Percentiles rank a stretch among this genome's conserved stretches.
Conservation (phyloP, 2,113 vertebrate species). For the Tor tambroides region DNA sequence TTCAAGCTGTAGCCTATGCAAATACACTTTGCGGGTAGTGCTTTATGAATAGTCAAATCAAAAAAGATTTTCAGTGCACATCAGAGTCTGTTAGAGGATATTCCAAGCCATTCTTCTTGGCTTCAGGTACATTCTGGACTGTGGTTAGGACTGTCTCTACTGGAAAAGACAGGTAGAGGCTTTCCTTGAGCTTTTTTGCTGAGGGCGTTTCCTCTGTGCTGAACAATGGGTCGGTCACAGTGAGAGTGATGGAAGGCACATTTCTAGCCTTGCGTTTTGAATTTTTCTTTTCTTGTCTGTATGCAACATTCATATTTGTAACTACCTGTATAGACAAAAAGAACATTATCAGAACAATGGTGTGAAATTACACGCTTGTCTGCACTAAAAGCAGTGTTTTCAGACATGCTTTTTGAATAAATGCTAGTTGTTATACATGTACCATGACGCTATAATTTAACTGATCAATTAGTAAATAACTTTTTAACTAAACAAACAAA, state of each 20-base stretch:
- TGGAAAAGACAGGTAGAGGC: conserved; percentile 81
- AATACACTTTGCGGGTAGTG: neutral
- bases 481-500: neutral
- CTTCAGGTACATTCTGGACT: conserved; percentile 64
- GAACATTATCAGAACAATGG: neutral
- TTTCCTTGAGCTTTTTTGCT: conserved; percentile 82
- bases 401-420: neutral
- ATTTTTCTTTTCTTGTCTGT: conserved; percentile 80
- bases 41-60: neutral
- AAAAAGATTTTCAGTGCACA: conserved; percentile 62
- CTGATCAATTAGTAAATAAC: neutral
- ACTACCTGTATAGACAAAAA: conserved; percentile 76
- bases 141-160: conserved; percentile 79
- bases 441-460: neutral
- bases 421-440: neutral
- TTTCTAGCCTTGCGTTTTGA: conserved; percentile 72
- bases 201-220: conserved; percentile 53
- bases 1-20: neutral
- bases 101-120: conserved; percentile 70
- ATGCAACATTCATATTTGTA: conserved; percentile 81
- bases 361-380: neutral
- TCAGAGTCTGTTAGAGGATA: conserved; percentile 67
- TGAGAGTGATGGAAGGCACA: conserved; percentile 73
- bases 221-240: conserved; percentile 73
- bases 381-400: neutral